Conservation (phyloP, 2,797 vertebrate genomes). For the Periophthalmus magnuspinnatus region DNA sequence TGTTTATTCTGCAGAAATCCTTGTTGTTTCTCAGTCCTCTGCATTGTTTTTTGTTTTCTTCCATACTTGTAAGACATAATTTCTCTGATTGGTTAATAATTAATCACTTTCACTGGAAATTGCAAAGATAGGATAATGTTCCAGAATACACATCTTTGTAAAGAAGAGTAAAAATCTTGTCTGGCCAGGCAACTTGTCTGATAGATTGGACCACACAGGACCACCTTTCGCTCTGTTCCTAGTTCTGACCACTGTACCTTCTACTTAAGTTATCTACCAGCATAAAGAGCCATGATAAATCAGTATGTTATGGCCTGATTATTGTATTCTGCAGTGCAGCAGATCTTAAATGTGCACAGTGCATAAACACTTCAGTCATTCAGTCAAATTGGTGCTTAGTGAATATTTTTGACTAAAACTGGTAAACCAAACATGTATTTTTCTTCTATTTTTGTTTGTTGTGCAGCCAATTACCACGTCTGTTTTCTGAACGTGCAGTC, state of each 20-base stretch:
- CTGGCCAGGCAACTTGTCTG: no score
- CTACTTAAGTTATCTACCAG: background rate
- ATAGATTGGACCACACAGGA: background rate
- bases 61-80: background rate
- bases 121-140: no score
- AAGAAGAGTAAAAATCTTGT: background rate
- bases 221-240: background rate
- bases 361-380: background rate
- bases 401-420: slow-evolving; percentile 5
- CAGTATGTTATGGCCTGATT: background rate
- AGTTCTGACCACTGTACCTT: background rate
- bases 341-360: background rate
- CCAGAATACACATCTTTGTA: no score
- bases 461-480: slow-evolving; percentile 1
- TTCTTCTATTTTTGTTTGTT: slow-evolving; percentile 24
- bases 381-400: slow-evolving; percentile 4
- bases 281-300: background rate
- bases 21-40: background rate
- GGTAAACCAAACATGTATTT: slow-evolving; percentile 24
- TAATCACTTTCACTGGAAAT: no score
- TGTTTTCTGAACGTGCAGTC: background rate
- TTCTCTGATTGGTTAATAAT: no score
- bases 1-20: background rate
- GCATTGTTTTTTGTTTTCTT: background rate
- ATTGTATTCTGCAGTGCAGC: background rate